Evolutionary conservation across 2,113 vertebrate genomes (phyloP).

Genomic region (Rhynchopsitta pachyrhyncha): DNA sequence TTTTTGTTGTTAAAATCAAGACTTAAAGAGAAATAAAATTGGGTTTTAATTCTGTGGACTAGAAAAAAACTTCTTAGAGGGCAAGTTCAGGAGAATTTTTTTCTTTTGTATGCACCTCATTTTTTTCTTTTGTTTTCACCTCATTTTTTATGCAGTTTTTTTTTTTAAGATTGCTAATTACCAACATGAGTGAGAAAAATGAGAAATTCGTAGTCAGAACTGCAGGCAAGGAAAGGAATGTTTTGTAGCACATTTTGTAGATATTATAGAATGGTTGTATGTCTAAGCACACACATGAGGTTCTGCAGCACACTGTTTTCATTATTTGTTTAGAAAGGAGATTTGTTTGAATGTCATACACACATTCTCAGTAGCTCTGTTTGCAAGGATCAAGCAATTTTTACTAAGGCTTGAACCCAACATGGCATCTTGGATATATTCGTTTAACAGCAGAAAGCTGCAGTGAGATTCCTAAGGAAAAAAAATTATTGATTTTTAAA

Average conservation of each 20-base stretch:
- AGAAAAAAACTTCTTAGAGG: not conserved
- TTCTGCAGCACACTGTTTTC: rapidly evolving
- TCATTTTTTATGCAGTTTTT: not conserved
- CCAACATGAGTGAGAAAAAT: not conserved
- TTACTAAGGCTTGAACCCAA: not conserved
- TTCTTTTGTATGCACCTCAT: not conserved
- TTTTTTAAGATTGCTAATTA: not conserved
- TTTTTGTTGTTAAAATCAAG: not conserved
- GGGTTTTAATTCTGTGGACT: not conserved
- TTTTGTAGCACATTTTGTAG: not conserved
- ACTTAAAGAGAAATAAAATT: not conserved
- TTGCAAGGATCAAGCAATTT: not conserved
- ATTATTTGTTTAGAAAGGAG: not conserved
- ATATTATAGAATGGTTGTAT: not conserved
- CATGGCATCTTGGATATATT: not conserved
- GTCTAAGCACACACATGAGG: not conserved
- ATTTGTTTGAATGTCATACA: not conserved
- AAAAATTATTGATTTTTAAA: not conserved
- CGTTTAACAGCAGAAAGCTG: not conserved
- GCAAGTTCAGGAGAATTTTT: not conserved
- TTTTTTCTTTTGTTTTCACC: not conserved
- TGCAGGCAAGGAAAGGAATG: not conserved
- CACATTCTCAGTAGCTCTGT: not conserved
- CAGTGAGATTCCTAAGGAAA: not conserved
- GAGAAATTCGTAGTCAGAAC: not conserved